Evolutionary conservation across 1,140 invertebrate species (phyloP).

Genomic region (Ceratitis capitata): DNA sequence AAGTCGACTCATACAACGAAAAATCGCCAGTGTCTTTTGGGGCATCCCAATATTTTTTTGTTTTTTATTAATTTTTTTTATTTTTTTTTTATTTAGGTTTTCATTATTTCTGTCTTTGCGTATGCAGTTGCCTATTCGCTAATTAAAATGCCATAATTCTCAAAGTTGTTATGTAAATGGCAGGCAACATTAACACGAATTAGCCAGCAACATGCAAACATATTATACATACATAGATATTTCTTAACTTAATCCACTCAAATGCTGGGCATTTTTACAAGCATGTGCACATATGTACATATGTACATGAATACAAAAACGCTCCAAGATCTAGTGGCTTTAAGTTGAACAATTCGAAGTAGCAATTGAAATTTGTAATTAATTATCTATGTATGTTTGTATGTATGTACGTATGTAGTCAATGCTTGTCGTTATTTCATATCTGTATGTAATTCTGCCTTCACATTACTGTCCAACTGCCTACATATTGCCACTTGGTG

Average conservation of each 20-base stretch:
- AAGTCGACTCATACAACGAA: too few relatives aligned
- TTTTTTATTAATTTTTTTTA: too few relatives aligned
- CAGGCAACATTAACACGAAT: conserved; percentile 6
- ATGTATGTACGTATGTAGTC: neutral
- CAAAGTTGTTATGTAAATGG: neutral
- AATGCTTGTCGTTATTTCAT: neutral
- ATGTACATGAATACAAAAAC: too few relatives aligned
- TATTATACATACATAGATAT: neutral
- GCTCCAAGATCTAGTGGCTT: neutral
- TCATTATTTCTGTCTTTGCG: neutral
- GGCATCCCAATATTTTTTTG: too few relatives aligned
- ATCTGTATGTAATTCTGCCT: neutral
- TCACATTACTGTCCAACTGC: neutral
- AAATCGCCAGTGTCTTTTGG: too few relatives aligned
- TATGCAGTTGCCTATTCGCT: neutral
- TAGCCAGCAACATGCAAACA: too few relatives aligned
- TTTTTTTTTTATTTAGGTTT: neutral
- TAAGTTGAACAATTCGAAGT: neutral
- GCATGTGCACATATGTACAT: neutral
- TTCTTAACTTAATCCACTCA: conserved; percentile 6
- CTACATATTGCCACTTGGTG: neutral
- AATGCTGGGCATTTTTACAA: neutral
- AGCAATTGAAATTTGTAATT: neutral
- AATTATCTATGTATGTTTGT: neutral
- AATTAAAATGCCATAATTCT: conserved; percentile 31